Percentiles rank a stretch among this genome's conserved stretches.
These are phyloP conservation scores for Phorcus lineatus DNA, from an alignment of 2,888 invertebrate species.

Conservation along the genomic window DNA sequence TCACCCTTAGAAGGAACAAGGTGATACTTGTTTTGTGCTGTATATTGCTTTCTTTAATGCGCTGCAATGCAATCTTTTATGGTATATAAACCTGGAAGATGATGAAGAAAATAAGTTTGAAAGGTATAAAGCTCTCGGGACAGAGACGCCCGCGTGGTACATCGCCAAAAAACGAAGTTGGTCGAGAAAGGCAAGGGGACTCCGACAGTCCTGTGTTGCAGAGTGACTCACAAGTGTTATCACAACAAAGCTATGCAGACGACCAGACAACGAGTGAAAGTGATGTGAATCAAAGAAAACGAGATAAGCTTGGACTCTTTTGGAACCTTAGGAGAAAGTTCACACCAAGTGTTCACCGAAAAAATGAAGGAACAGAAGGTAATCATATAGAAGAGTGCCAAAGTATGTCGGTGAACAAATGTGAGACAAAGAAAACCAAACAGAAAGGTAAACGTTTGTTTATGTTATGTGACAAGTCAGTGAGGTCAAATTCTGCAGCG, in stretches of 20 bases:
- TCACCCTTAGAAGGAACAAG: constrained; percentile 33
- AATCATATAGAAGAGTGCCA: constrained; percentile 51
- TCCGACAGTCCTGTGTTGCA: constrained; percentile 30
- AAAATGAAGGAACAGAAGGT: constrained; percentile 48
- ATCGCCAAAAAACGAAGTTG: constrained; percentile 36
- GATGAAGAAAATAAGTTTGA: constrained; percentile 64
- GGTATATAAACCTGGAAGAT: constrained; percentile 36
- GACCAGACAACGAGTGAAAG: constrained; percentile 44
- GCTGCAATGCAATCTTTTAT: constrained; percentile 31
- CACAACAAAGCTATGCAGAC: constrained; percentile 46
- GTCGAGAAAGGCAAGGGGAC: constrained; percentile 31
- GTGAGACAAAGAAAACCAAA: constrained; percentile 55
- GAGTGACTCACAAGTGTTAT: constrained; percentile 40
- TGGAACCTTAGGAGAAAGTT: constrained; percentile 59
- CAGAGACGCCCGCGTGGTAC: constrained; percentile 34
- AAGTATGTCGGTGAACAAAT: constrained; percentile 43
- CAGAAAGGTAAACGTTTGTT: constrained; percentile 51
- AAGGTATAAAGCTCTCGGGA: constrained; percentile 53
- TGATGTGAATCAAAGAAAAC: constrained; percentile 49
- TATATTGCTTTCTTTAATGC: constrained; percentile 28
- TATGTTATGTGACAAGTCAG: constrained; percentile 55
- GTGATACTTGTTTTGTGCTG: constrained; percentile 36
- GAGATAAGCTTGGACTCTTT: constrained; percentile 62
- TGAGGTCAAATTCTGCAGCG: constrained; percentile 53
- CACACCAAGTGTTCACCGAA: constrained; percentile 54